Conservation (phyloP, 2,113 vertebrate species). For the Columba janthina region DNA sequence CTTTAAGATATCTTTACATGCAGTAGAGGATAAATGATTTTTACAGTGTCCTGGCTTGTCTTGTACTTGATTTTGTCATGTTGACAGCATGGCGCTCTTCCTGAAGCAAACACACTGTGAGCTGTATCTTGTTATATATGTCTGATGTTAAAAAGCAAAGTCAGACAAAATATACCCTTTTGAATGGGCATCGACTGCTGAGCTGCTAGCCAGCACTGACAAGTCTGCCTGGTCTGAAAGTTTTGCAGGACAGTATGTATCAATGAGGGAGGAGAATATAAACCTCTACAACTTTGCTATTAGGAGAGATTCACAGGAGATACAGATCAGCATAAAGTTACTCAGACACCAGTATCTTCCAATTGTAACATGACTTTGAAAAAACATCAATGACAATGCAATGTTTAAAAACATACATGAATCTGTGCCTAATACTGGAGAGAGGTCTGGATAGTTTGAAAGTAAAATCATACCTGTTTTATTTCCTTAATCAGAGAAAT, state of each 20-base stretch:
- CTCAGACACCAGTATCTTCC: neutral
- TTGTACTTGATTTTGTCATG: slow-evolving; percentile 68
- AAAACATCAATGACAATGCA: neutral
- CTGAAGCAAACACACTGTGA: slow-evolving; percentile 60
- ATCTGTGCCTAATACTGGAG: neutral
- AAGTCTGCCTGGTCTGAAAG: neutral
- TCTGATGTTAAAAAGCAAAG: slow-evolving; percentile 36
- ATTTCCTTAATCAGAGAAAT: neutral
- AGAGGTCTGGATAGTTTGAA: neutral
- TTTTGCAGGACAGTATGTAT: neutral
- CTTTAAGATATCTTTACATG: slow-evolving; percentile 37
- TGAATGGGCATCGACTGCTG: neutral
- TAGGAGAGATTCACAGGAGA: neutral
- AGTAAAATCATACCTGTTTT: neutral
- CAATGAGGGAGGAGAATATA: neutral
- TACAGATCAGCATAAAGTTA: slow-evolving; percentile 15
- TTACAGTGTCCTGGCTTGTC: slow-evolving; percentile 36
- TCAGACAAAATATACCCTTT: neutral
- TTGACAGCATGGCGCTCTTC: slow-evolving; percentile 50
- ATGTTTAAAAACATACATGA: neutral
- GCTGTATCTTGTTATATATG: slow-evolving; percentile 56
- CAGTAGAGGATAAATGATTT: slow-evolving; percentile 57
- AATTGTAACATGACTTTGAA: neutral
- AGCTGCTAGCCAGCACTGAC: neutral
- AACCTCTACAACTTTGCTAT: neutral